Conservation (phyloP, 2,888 invertebrate species). For the Campopleginae sp. region DNA sequence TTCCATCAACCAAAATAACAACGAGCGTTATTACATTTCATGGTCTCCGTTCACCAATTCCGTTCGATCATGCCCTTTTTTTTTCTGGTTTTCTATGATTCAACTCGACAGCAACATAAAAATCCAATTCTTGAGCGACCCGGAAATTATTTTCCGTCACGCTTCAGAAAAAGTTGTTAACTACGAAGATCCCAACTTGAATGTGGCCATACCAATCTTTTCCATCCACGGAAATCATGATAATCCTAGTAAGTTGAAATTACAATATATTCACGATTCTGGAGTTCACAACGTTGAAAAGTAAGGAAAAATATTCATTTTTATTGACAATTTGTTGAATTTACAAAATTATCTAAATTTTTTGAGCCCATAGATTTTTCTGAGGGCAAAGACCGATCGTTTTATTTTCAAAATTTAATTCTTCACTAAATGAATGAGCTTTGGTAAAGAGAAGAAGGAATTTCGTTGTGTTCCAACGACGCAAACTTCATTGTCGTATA, state of each 20-base stretch:
- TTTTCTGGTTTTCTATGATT: background rate
- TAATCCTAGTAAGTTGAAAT: slow-evolving; percentile 88
- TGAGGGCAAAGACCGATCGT: no score
- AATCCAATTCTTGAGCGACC: slow-evolving; percentile 94
- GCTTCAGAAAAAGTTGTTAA: slow-evolving; percentile 89
- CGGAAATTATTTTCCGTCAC: slow-evolving; percentile 91
- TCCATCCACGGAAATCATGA: slow-evolving; percentile 99
- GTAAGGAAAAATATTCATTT: no score
- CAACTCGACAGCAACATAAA: slow-evolving; percentile 84
- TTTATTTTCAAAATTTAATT: no score
- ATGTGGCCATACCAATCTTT: slow-evolving; percentile 96
- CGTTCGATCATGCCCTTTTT: background rate
- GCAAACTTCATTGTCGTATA: no score
- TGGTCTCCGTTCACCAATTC: background rate
- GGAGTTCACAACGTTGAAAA: background rate
- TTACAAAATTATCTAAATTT: no score
- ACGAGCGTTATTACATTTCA: background rate
- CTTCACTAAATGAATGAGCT: no score
- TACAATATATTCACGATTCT: background rate
- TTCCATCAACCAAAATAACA: background rate
- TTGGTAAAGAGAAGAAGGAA: no score
- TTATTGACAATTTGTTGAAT: no score
- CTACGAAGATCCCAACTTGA: slow-evolving; percentile 97
- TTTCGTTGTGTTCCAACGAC: no score
- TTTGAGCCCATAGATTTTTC: no score